phyloP scores from a whole-genome alignment of 1,140 invertebrate species.

The Ceratina calcarata region DNA sequence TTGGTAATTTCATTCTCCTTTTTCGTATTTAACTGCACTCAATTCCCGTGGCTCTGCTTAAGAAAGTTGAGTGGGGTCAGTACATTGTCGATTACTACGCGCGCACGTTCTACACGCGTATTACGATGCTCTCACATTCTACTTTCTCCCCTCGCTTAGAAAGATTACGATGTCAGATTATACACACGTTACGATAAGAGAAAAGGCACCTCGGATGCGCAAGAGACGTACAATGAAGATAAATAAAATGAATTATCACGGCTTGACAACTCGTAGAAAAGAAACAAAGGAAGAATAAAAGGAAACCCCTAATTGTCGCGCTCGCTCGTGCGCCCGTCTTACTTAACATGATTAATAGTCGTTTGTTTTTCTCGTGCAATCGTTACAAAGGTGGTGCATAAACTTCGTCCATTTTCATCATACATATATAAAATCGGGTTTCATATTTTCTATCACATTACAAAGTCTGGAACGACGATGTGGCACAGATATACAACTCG shows the following conservation, averaged over 20 bases:
- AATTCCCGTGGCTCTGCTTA: slow-evolving; percentile 57
- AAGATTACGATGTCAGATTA: slow-evolving; percentile 34
- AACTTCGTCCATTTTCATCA: slow-evolving; percentile 46
- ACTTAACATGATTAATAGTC: slow-evolving; percentile 61
- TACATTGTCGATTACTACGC: slow-evolving; percentile 36
- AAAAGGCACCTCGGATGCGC: slow-evolving; percentile 68
- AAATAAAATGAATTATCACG: slow-evolving; percentile 66
- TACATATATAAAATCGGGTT: slow-evolving; percentile 44
- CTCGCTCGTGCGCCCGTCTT: slow-evolving; percentile 70
- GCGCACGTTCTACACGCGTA: background rate
- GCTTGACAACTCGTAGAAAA: slow-evolving; percentile 53
- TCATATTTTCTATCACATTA: slow-evolving; percentile 41
- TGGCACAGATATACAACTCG: slow-evolving; percentile 48
- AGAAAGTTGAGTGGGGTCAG: slow-evolving; percentile 70
- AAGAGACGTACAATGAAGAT: slow-evolving; percentile 66
- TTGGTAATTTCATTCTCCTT: slow-evolving; percentile 16
- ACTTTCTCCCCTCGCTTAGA: background rate
- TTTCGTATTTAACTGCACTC: slow-evolving; percentile 63
- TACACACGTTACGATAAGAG: slow-evolving; percentile 21
- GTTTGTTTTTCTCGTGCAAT: slow-evolving; percentile 32
- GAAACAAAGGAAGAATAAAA: slow-evolving; percentile 45
- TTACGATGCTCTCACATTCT: background rate
- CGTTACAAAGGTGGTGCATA: slow-evolving; percentile 39
- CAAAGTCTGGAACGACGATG: slow-evolving; percentile 48
- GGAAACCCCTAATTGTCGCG: slow-evolving; percentile 67